phyloP scores from a whole-genome alignment of 53 echinoderm and acorn worm species.

The Echinarachnius parma region DNA sequence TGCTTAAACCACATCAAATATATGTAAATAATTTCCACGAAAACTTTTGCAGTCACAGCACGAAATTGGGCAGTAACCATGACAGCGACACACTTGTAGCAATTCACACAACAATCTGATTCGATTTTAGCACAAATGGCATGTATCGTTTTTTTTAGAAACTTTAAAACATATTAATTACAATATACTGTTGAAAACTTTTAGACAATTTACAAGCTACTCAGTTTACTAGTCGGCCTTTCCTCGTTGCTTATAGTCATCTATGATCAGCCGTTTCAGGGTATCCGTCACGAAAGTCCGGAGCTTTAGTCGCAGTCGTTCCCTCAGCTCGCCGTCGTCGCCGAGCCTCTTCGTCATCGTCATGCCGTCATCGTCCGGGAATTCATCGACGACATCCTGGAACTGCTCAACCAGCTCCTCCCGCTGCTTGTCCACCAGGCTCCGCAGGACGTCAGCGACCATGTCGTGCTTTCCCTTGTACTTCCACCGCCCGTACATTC shows the following conservation, averaged over 20 bases:
- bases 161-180: too few relatives aligned
- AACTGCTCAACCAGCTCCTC: conserved; percentile 65
- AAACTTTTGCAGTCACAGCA: too few relatives aligned
- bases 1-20: too few relatives aligned
- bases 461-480: conserved; percentile 63
- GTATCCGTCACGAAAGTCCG: conserved; percentile 69
- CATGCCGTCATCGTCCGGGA: conserved; percentile 59
- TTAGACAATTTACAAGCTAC: too few relatives aligned
- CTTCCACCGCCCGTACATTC: conserved; percentile 76
- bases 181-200: too few relatives aligned
- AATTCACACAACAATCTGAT: too few relatives aligned
- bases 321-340: conserved; percentile 85
- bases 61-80: too few relatives aligned
- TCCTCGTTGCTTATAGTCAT: conserved; percentile 71
- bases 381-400: conserved; percentile 58
- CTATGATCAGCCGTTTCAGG: conserved; percentile 59
- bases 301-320: conserved; percentile 61
- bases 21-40: too few relatives aligned
- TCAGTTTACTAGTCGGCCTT: conserved; percentile 78
- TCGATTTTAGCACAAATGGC: too few relatives aligned
- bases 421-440: conserved; percentile 67
- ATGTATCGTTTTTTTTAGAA: too few relatives aligned
- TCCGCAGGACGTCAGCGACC: conserved; percentile 72
- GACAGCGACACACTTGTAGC: too few relatives aligned
- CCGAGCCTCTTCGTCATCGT: conserved; percentile 59